These are phyloP conservation scores for Serrognathus titanus DNA, from an alignment of 2,888 invertebrate species.

Conservation along the genomic window DNA sequence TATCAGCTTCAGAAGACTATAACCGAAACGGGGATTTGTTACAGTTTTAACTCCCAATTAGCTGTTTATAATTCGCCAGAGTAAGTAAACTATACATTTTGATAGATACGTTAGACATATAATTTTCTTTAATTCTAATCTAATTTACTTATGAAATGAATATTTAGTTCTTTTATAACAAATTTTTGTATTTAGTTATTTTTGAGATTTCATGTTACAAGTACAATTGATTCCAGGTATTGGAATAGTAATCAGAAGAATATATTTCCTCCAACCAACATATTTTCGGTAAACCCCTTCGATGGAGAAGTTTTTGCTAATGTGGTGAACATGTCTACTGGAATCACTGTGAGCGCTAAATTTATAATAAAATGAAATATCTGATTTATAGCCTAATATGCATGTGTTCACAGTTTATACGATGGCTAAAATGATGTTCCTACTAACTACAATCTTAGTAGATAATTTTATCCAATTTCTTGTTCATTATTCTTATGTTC, in stretches of 20 bases:
- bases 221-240: constrained; percentile 48
- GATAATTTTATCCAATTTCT: too few relatives aligned
- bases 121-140: too few relatives aligned
- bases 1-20: constrained; percentile 55
- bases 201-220: background rate
- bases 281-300: constrained; percentile 62
- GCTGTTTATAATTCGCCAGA: constrained; percentile 58
- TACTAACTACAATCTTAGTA: too few relatives aligned
- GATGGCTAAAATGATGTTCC: too few relatives aligned
- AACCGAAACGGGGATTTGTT: constrained; percentile 69
- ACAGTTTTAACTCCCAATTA: constrained; percentile 63
- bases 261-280: constrained; percentile 47
- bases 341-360: constrained; percentile 54
- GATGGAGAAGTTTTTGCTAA: constrained; percentile 75
- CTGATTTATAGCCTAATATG: too few relatives aligned
- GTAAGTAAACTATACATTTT: constrained; percentile 45
- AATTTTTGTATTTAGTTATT: too few relatives aligned
- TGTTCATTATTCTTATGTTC: too few relatives aligned
- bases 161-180: too few relatives aligned
- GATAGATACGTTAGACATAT: too few relatives aligned
- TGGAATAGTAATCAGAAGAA: constrained; percentile 59
- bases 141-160: too few relatives aligned
- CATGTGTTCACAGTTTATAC: too few relatives aligned
- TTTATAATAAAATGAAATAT: too few relatives aligned
- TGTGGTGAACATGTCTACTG: constrained; percentile 65